Evolutionary conservation across 2,888 invertebrate genomes (phyloP).

Genomic region (Mimachlamys varia): DNA sequence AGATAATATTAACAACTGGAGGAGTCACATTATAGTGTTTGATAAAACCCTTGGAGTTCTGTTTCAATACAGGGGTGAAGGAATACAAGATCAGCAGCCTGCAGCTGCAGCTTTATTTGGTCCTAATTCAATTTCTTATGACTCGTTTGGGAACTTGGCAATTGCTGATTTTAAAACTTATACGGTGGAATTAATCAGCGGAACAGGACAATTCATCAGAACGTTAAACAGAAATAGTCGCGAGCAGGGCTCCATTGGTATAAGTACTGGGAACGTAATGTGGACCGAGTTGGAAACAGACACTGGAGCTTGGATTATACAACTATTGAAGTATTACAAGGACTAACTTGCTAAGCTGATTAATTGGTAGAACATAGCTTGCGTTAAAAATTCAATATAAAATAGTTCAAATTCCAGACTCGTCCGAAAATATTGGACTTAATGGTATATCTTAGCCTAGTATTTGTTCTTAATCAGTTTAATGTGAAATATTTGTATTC

Average conservation of each 20-base stretch:
- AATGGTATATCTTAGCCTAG: no score
- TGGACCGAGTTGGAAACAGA: neutral
- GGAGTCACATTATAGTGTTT: slow-evolving; percentile 1
- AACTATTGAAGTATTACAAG: neutral
- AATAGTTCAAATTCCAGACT: neutral
- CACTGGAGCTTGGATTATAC: neutral
- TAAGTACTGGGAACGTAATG: neutral
- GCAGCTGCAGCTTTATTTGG: neutral
- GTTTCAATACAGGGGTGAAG: neutral
- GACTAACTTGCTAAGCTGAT: neutral
- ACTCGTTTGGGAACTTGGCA: slow-evolving; percentile 27
- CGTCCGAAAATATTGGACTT: neutral
- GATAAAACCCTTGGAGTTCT: neutral
- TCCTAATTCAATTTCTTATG: slow-evolving; percentile 14
- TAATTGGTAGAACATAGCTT: neutral
- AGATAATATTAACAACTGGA: neutral
- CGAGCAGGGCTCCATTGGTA: neutral
- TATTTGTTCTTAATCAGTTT: no score
- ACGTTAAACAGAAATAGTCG: neutral
- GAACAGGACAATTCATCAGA: neutral
- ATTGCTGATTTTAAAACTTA: neutral
- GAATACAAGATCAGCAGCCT: neutral
- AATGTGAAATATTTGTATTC: no score
- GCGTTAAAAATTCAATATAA: neutral
- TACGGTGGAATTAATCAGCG: slow-evolving; percentile 4